These are phyloP conservation scores for Epiblema foenella DNA, from an alignment of 2,888 invertebrate genomes.

Conservation along the genomic window DNA sequence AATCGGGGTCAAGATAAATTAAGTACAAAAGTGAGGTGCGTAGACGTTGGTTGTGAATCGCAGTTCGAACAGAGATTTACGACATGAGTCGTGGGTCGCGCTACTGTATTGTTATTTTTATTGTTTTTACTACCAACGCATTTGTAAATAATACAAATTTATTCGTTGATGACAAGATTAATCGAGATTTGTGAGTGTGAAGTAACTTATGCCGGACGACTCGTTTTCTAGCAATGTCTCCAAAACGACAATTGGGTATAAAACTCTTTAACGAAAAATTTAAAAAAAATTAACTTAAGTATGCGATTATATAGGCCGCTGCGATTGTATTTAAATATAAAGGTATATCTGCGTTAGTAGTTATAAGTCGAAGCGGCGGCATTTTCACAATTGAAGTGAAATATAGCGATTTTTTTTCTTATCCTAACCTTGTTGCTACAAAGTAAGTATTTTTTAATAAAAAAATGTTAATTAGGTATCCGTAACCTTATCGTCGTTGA, in stretches of 20 bases:
- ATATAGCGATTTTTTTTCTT: no score
- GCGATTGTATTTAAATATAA: no score
- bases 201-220: not conserved
- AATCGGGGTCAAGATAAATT: not conserved
- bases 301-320: no score
- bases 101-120: slow-evolving; percentile 40
- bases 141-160: not conserved
- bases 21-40: not conserved
- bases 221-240: not conserved
- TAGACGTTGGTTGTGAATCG: not conserved
- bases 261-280: no score
- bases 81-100: slow-evolving; percentile 36
- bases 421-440: not conserved
- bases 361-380: no score
- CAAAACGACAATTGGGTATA: not conserved
- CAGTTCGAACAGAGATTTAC: slow-evolving; percentile 33
- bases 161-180: slow-evolving; percentile 23
- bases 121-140: slow-evolving; percentile 25
- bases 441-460: not conserved
- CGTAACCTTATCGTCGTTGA: not conserved
- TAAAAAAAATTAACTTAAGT: no score
- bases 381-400: not conserved
- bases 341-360: no score
- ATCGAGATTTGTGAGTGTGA: slow-evolving; percentile 1
- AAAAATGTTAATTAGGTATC: not conserved